A percentile compares a stretch with the other conserved stretches of the same genome.
These are phyloP conservation scores for Eupithecia subumbrata DNA, from an alignment of 2,888 invertebrate species.

Conservation along the genomic window DNA sequence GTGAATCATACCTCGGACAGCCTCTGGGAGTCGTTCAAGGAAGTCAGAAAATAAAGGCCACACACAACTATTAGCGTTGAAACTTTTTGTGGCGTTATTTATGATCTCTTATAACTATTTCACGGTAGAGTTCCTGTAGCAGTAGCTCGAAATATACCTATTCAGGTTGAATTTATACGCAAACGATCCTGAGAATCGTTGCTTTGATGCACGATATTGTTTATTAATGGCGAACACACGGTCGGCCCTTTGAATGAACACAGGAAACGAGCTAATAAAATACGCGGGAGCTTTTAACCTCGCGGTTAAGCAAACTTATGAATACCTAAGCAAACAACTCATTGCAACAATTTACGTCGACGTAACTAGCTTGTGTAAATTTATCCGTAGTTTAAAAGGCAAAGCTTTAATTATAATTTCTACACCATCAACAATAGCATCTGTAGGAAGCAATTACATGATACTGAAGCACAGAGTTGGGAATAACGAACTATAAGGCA, in stretches of 20 bases:
- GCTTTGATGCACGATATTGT: constrained; percentile 71
- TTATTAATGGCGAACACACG: constrained; percentile 64
- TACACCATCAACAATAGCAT: constrained; percentile 48
- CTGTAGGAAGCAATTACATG: constrained; percentile 59
- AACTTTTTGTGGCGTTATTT: constrained; percentile 38
- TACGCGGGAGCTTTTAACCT: constrained; percentile 52
- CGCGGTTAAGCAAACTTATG: constrained; percentile 48
- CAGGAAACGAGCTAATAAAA: constrained; percentile 66
- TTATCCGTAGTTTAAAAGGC: constrained; percentile 22
- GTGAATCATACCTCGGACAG: constrained; percentile 38
- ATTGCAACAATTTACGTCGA: constrained; percentile 32
- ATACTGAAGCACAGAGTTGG: constrained; percentile 54
- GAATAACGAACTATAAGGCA: constrained; percentile 55
- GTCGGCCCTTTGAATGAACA: constrained; percentile 57
- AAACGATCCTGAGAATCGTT: constrained; percentile 59
- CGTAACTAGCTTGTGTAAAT: constrained; percentile 28
- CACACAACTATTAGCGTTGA: constrained; percentile 25
- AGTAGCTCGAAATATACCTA: constrained; percentile 28
- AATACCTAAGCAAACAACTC: constrained; percentile 33
- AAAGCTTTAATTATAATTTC: constrained; percentile 43
- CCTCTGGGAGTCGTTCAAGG: constrained; percentile 37
- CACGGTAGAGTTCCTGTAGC: constrained; percentile 45
- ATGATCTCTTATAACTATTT: constrained; percentile 21
- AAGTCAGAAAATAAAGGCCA: constrained; percentile 41
- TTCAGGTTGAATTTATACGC: constrained; percentile 45